Conservation (phyloP, 2,113 vertebrate species). For the Ascaphus truei region DNA sequence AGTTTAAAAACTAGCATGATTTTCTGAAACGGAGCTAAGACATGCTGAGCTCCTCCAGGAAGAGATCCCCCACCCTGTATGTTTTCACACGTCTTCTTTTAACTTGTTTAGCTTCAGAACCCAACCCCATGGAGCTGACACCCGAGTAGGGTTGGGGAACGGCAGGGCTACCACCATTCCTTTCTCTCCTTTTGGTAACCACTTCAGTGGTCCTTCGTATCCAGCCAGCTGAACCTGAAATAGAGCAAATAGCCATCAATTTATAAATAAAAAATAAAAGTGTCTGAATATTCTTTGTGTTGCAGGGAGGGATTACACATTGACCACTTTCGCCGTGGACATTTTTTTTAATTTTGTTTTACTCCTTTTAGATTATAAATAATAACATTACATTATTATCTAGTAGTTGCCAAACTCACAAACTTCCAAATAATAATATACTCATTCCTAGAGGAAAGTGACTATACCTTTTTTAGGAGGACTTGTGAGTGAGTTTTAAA, state of each 20-base stretch:
- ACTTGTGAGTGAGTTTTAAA: no score
- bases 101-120: conserved; percentile 67
- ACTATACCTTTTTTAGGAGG: no score
- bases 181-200: conserved; percentile 58
- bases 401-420: no score
- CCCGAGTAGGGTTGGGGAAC: conserved; percentile 56
- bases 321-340: no score
- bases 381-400: no score
- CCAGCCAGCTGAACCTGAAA: conserved; percentile 79
- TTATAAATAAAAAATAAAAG: background rate
- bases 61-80: no score
- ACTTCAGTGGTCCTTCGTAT: conserved; percentile 63
- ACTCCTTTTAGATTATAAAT: no score
- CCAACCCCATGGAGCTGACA: conserved; percentile 89
- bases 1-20: background rate
- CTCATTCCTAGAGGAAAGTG: no score
- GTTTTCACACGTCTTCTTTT: conserved; percentile 16
- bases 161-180: conserved; percentile 74
- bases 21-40: no score
- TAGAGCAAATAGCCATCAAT: conserved; percentile 6
- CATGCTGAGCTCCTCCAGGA: no score
- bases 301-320: background rate
- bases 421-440: no score
- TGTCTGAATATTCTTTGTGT: background rate
- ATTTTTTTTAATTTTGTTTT: background rate